These are phyloP conservation scores for Clytia hemisphaerica DNA, from an alignment of 30 jellyfish, hydroid and myxozoan species.

Conservation along the genomic window DNA sequence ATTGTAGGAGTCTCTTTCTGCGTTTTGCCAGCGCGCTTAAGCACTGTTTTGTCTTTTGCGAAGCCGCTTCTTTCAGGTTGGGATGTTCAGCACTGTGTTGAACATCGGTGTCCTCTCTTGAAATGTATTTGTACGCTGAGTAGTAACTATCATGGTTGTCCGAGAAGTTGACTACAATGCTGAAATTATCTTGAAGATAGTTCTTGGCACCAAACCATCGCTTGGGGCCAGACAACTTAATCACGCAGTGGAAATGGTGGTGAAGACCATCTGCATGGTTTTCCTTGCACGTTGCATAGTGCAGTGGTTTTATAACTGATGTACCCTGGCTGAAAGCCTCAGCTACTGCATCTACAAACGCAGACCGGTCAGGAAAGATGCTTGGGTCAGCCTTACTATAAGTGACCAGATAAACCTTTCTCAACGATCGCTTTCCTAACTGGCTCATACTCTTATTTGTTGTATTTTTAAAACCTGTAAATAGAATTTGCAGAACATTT, in stretches of 20 bases:
- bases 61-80: conserved; percentile 12
- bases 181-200: not conserved
- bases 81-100: conserved; percentile 24
- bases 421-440: no score
- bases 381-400: not conserved
- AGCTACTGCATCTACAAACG: conserved; percentile 15
- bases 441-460: no score
- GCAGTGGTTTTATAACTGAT: not conserved
- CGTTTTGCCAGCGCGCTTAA: no score
- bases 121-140: conserved; percentile 18
- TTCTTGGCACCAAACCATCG: conserved; percentile 7
- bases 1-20: no score
- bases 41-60: conserved; percentile 30
- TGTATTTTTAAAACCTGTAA: no score
- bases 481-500: no score
- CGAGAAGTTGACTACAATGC: conserved; percentile 19
- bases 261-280: conserved; percentile 15
- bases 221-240: conserved; percentile 23
- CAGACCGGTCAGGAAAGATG: conserved; percentile 5
- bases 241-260: conserved; percentile 22
- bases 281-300: conserved; percentile 6
- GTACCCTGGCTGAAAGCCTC: conserved; percentile 11
- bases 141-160: conserved; percentile 9
- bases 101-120: not conserved
- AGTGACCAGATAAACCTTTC: not conserved